Base-by-base conservation (phyloP, 2,797 vertebrate species). In the Halcyon leucocephala region DNA sequence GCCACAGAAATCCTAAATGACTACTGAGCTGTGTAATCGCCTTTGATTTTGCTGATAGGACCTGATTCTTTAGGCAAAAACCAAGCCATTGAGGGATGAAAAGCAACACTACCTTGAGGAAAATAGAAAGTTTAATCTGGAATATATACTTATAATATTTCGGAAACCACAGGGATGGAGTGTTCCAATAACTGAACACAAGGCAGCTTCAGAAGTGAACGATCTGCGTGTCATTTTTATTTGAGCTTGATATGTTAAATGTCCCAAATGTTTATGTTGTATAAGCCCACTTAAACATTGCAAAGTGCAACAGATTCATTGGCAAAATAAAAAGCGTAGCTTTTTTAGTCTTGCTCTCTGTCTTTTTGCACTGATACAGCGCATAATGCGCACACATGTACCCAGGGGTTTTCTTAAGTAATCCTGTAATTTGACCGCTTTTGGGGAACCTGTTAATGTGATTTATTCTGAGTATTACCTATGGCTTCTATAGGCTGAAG, bases 1-100 rank as follows among this genome's bases (percentile, higher is more conserved):
- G 98, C 99, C 99, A 95, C 99, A 99, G 99, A 99, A 99, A 99
- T 99, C 98, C 98, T 98, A 99, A 98, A 99, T 98, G 99, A 98
- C 98, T 99, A 98, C 98, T 97, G 98, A 98, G 98, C 98, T 98
- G 97, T 98, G 98, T 98, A 98, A 99, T 98, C 96, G 98, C 97
- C 98, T 99, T 98, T 99, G 98, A 98, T 98, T 99, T 98, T 97
- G 97, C 98, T 98, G 99, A 99, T 98, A 98, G 98, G 98, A 98
- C 98, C 97, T 96, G 97, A 98, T 99, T 98, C 98, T 99, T 98
- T 96, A 97, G 92, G 98, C 94, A 94, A 97, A 98, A 98, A 98
- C 97, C 97, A 97, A 98, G 98, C 92, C 97, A 97, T 98, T 98
- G 98, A 98, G 96, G 97, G 97, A 98, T 98, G 98, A 98, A 99